These are phyloP conservation scores for Ernsta delagoae DNA, from an alignment of 2,888 invertebrate species.

Conservation along the genomic window DNA sequence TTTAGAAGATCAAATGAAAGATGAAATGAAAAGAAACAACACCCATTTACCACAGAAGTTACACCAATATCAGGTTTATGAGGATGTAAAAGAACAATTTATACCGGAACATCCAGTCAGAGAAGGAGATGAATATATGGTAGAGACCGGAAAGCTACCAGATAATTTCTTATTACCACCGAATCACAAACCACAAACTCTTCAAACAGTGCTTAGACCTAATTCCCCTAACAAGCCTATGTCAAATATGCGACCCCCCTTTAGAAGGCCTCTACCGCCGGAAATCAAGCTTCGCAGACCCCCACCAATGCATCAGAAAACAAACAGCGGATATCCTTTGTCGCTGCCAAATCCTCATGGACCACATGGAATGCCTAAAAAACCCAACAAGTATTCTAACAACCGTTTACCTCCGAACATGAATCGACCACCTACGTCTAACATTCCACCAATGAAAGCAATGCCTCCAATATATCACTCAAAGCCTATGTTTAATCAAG, in stretches of 20 bases:
- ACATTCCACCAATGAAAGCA: slow-evolving; percentile 65
- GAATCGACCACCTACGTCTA: slow-evolving; percentile 53
- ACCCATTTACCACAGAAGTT: slow-evolving; percentile 47
- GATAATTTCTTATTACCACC: slow-evolving; percentile 67
- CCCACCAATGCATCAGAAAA: slow-evolving; percentile 59
- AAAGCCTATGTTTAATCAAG: slow-evolving; percentile 52
- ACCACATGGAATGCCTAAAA: slow-evolving; percentile 57
- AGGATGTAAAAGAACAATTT: slow-evolving; percentile 64
- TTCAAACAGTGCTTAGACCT: slow-evolving; percentile 76
- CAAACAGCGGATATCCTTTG: slow-evolving; percentile 62
- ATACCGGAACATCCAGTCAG: slow-evolving; percentile 65
- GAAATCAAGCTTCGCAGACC: slow-evolving; percentile 77
- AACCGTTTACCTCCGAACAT: slow-evolving; percentile 56
- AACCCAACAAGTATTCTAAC: slow-evolving; percentile 55
- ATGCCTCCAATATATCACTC: slow-evolving; percentile 56
- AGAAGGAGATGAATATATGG: slow-evolving; percentile 70
- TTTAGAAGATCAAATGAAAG: slow-evolving; percentile 68
- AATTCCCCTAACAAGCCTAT: slow-evolving; percentile 56
- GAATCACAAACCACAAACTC: slow-evolving; percentile 72
- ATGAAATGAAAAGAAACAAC: slow-evolving; percentile 57
- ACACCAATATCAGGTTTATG: slow-evolving; percentile 69
- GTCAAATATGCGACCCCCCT: slow-evolving; percentile 65
- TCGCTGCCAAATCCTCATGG: slow-evolving; percentile 65
- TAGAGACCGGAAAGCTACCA: slow-evolving; percentile 62
- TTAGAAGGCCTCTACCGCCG: slow-evolving; percentile 73